A percentile compares a stretch with the other conserved stretches of the same genome.
phyloP scores from a whole-genome alignment of 23 tunicate species.

The Ciona savignyi region DNA sequence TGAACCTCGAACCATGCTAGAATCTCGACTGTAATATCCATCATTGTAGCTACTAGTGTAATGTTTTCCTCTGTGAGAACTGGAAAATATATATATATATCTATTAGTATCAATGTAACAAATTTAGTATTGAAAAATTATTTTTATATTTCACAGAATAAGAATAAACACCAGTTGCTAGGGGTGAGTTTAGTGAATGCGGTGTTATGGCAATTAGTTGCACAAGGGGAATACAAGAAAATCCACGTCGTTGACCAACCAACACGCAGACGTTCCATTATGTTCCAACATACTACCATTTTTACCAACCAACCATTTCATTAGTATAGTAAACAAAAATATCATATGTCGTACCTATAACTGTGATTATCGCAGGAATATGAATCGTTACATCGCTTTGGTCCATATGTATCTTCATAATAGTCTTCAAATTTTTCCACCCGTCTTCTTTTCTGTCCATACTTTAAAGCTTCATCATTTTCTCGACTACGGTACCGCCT shows the following conservation, averaged over 20 bases:
- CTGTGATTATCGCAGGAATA: slow-evolving; percentile 51
- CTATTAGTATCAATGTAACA: too few species aligned
- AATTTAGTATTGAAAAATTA: too few species aligned
- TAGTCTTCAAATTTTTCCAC: slow-evolving; percentile 30
- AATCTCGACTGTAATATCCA: slow-evolving; percentile 40
- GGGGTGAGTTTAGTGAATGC: too few species aligned
- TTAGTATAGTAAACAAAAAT: neutral
- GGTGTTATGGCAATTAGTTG: too few species aligned
- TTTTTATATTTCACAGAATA: too few species aligned
- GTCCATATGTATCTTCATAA: slow-evolving; percentile 30
- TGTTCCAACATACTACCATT: too few species aligned
- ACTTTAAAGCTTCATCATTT: slow-evolving; percentile 27
- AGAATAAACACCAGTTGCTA: too few species aligned
- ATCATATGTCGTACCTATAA: slow-evolving; percentile 22
- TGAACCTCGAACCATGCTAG: slow-evolving; percentile 2
- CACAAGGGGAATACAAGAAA: too few species aligned
- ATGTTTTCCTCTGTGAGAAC: slow-evolving; percentile 18
- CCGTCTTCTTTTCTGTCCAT: slow-evolving; percentile 42
- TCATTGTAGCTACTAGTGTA: slow-evolving; percentile 21
- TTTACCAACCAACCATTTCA: too few species aligned
- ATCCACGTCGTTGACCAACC: too few species aligned
- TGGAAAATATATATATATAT: too few species aligned
- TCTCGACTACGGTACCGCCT: slow-evolving; percentile 73
- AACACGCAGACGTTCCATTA: too few species aligned
- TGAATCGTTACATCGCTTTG: slow-evolving; percentile 10